Conservation (phyloP, 2,113 vertebrate genomes). For the Dasyurus viverrinus region DNA sequence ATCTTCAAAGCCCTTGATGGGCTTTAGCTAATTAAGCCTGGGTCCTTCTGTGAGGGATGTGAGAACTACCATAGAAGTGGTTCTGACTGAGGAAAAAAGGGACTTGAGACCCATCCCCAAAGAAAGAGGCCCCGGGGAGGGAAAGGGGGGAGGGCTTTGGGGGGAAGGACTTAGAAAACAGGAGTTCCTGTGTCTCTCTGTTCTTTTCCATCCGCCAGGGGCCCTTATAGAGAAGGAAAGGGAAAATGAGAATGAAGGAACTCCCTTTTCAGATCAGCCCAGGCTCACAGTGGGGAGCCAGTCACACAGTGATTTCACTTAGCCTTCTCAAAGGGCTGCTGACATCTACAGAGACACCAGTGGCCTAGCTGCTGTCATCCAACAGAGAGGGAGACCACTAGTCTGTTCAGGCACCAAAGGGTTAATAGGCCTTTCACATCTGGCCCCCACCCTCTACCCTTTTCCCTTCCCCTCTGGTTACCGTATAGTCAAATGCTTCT, state of each 20-base stretch:
- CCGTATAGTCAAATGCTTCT: slow-evolving; percentile 57
- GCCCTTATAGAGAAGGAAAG: background rate
- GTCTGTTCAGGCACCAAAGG: background rate
- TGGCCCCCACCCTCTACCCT: background rate
- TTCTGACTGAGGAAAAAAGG: background rate
- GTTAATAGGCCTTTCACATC: background rate
- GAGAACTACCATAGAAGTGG: accelerated
- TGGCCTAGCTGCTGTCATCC: background rate
- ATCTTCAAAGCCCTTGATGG: background rate
- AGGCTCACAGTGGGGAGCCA: background rate
- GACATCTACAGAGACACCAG: background rate
- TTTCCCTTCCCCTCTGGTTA: slow-evolving; percentile 14
- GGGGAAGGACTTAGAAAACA: background rate
- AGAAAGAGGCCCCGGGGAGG: accelerated
- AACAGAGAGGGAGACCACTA: background rate
- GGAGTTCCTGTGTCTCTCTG: background rate
- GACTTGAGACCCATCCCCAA: background rate
- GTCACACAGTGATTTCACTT: background rate
- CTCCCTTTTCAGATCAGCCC: background rate
- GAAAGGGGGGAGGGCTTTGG: background rate
- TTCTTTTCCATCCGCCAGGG: background rate
- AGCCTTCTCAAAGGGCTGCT: background rate
- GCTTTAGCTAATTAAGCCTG: background rate
- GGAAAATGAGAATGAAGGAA: background rate
- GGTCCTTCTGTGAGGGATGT: background rate